A percentile compares a stretch with the other conserved stretches of the same genome.
phyloP scores from a whole-genome alignment of 2,888 invertebrate genomes.

The Oscheius sp. region DNA sequence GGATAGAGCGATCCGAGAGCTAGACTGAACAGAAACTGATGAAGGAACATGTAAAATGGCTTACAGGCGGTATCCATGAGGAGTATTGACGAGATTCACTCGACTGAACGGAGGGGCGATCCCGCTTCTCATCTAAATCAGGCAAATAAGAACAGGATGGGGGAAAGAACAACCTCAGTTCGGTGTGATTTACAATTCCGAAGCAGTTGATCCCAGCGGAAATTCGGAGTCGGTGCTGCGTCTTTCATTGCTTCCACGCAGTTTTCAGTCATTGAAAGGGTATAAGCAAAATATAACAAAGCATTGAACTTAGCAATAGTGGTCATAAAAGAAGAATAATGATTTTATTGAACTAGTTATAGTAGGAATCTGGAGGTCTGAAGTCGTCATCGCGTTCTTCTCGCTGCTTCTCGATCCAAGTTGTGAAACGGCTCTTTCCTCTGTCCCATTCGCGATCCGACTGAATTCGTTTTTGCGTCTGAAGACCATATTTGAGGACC shows the following conservation, averaged over 20 bases:
- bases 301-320: not conserved
- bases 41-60: not conserved
- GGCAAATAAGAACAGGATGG: not conserved
- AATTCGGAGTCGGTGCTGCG: slow-evolving; percentile 23
- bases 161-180: slow-evolving; percentile 14
- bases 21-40: slow-evolving; percentile 26
- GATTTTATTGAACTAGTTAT: not conserved
- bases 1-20: slow-evolving; percentile 35
- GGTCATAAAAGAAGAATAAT: not conserved
- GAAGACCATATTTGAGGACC: slow-evolving; percentile 24
- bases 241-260: slow-evolving; percentile 5
- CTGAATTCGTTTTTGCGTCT: slow-evolving; percentile 47
- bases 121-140: slow-evolving; percentile 15
- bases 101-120: slow-evolving; percentile 14
- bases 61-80: slow-evolving; percentile 20
- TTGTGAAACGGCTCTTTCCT: slow-evolving; percentile 52
- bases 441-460: slow-evolving; percentile 67
- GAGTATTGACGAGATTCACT: slow-evolving; percentile 25
- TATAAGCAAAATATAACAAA: not conserved
- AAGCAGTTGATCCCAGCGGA: slow-evolving; percentile 16
- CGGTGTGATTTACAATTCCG: not conserved
- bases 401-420: slow-evolving; percentile 62
- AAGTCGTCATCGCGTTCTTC: slow-evolving; percentile 69
- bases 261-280: not conserved
- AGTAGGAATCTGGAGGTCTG: slow-evolving; percentile 61